Evolutionary conservation across 2,888 invertebrate genomes (phyloP), one percentile per base, ranked within the genome.

Genomic region (Pachycephus smyrnensis): DNA sequence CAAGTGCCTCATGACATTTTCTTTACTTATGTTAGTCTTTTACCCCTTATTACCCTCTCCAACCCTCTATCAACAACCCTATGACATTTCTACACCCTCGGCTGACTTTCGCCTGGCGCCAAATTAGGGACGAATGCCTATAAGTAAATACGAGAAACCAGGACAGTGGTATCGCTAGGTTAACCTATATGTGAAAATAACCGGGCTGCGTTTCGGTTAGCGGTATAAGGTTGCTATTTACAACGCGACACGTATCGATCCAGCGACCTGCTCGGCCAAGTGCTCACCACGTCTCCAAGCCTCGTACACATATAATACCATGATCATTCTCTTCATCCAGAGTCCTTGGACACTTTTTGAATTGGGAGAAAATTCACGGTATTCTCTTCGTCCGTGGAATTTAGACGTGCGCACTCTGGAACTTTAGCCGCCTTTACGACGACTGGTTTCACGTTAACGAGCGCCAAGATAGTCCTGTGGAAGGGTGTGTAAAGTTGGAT

Each of bases 221-320:
- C 71, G 31, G 71, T 71, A 23, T 71, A 71, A 71, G 32, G 71
- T 33, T 71, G 71, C 71, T 84, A 82, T 84, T 81, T 81, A 78
- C 80, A 32, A 76, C 69, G 35, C 75, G 77, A 76, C 76, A 73
- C 76, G 80, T 83, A 84, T 84, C 84, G 83, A 84, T 84, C 84
- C 78, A 73, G 36, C 79, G 81, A 79, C 75, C 81, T 80, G 78
- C 30, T 73, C 69, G 31, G 31, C 71, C 71, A 71, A 71, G 71
- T 71, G 71, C 71, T 23, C 31, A 12, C 71, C 31, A 15, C 23
- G 55, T 55, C 55, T 55, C 55, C 55, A 9, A 23, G 23, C 23
- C 23, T 55, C 55, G 23, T 55, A 23, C 15, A 55, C 55, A 15
- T 15, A 55, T 9, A 55, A 55, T 9, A 55, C 55, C 23, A 55